A percentile compares a stretch with the other conserved stretches of the same genome.
Evolutionary conservation across 1,140 invertebrate species (phyloP).

Genomic region (Euglossa dilemma): DNA sequence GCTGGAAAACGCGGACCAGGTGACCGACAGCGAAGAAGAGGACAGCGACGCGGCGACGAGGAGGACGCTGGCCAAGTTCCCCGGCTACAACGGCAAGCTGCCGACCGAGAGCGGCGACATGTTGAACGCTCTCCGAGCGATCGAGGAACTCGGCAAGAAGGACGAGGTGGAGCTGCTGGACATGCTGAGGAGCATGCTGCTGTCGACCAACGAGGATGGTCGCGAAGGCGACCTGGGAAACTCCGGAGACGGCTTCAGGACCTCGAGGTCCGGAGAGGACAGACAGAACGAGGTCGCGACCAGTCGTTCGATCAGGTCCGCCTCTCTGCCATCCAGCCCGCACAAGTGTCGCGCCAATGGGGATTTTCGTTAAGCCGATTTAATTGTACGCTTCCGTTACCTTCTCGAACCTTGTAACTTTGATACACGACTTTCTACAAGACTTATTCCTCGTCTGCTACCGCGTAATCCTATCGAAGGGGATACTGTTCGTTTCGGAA

Average conservation of each 20-base stretch:
- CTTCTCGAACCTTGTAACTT: too few relatives aligned
- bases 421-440: too few relatives aligned
- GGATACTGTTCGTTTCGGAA: too few relatives aligned
- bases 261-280: constrained; percentile 19
- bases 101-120: neutral
- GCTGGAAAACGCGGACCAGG: neutral
- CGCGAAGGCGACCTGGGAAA: neutral
- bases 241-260: constrained; percentile 22
- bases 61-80: too few relatives aligned
- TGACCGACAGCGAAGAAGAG: neutral
- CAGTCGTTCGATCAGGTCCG: neutral
- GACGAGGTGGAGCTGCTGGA: constrained; percentile 24
- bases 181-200: constrained; percentile 25
- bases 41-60: neutral
- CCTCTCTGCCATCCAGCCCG: neutral
- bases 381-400: too few relatives aligned
- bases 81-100: neutral
- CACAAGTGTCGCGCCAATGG: neutral
- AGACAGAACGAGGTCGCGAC: neutral
- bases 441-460: too few relatives aligned
- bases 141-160: constrained; percentile 20
- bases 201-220: neutral
- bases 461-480: too few relatives aligned
- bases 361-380: neutral
- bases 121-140: neutral